Conservation (phyloP, 2,113 vertebrate genomes). For the Romanogobio albipinnatus region DNA sequence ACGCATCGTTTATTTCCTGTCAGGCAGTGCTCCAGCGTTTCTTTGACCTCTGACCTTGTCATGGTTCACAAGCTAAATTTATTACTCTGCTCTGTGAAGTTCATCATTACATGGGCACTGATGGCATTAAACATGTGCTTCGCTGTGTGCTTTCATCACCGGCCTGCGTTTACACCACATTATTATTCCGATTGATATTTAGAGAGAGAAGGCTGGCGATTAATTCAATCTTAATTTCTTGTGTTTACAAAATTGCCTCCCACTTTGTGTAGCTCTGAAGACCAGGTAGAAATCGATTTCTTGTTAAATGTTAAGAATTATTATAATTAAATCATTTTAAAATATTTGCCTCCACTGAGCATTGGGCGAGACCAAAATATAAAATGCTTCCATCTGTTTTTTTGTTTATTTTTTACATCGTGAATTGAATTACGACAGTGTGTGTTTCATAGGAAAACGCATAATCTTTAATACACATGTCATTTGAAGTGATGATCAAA, state of each 20-base stretch:
- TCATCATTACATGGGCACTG: constrained; percentile 61
- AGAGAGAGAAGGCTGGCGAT: not conserved
- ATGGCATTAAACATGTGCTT: constrained; percentile 64
- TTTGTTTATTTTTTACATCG: not conserved
- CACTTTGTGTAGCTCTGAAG: not conserved
- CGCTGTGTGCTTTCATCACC: constrained; percentile 15
- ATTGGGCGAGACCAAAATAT: not conserved
- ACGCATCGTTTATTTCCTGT: constrained; percentile 78
- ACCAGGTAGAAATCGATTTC: not conserved
- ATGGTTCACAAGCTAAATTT: constrained; percentile 70
- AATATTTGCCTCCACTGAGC: not conserved
- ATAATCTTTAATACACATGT: constrained; percentile 15
- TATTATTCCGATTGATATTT: not conserved
- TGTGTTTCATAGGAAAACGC: not conserved
- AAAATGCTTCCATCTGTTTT: not conserved
- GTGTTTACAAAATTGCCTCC: not conserved
- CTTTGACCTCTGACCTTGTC: constrained; percentile 69
- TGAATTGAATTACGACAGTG: constrained; percentile 14
- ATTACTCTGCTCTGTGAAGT: constrained; percentile 66
- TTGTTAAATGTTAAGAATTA: not conserved
- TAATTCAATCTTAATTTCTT: not conserved
- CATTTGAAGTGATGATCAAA: constrained; percentile 48
- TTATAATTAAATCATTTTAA: not conserved
- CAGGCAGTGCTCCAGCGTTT: constrained; percentile 67
- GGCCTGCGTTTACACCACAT: not conserved